phyloP scores from a whole-genome alignment of 2,888 invertebrate genomes.

The Drosophila borealis region DNA sequence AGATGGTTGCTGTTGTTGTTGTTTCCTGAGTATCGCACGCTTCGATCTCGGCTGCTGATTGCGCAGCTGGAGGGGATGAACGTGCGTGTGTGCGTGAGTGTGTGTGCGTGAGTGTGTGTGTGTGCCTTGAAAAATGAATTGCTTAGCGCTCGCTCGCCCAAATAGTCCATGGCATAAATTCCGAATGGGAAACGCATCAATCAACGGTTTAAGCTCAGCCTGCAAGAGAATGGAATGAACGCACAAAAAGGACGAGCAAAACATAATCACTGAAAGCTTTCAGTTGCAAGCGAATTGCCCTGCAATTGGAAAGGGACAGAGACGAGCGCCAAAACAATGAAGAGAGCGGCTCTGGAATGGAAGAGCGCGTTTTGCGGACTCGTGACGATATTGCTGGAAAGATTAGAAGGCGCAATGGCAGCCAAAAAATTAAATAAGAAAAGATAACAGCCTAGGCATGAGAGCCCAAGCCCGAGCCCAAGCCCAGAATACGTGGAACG shows the following conservation, averaged over 20 bases:
- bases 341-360: slow-evolving; percentile 20
- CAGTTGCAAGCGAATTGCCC: slow-evolving; percentile 17
- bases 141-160: slow-evolving; percentile 71
- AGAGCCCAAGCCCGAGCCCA: not conserved
- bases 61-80: slow-evolving; percentile 68
- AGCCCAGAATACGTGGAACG: slow-evolving; percentile 56
- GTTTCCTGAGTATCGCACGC: slow-evolving; percentile 71
- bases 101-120: slow-evolving; percentile 8
- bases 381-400: slow-evolving; percentile 81
- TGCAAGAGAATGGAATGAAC: slow-evolving; percentile 32
- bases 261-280: slow-evolving; percentile 16
- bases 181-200: slow-evolving; percentile 81
- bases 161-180: slow-evolving; percentile 80
- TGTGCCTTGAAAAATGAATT: slow-evolving; percentile 71
- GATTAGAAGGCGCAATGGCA: slow-evolving; percentile 78
- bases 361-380: slow-evolving; percentile 29
- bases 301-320: not conserved
- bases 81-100: not conserved
- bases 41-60: slow-evolving; percentile 74
- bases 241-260: not conserved
- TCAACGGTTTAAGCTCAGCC: slow-evolving; percentile 66
- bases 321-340: slow-evolving; percentile 7
- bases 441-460: slow-evolving; percentile 75
- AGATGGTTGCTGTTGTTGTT: slow-evolving; percentile 19
- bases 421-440: slow-evolving; percentile 77